Conservation (phyloP, 2,797 vertebrate genomes). For the Glyptemys insculpta region DNA sequence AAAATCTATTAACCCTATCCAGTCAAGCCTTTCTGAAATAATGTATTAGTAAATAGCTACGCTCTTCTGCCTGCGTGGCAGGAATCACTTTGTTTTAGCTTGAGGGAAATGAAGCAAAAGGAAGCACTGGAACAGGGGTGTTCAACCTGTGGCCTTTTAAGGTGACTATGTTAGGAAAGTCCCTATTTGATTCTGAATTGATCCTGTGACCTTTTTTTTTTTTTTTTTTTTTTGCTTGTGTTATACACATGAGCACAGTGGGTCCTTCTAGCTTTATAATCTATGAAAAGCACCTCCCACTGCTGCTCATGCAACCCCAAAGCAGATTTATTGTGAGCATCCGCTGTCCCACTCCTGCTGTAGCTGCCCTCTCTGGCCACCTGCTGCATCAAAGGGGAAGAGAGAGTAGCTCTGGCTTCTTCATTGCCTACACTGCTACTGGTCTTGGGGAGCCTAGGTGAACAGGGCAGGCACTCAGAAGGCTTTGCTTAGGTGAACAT, state of each 20-base stretch:
- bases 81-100: constrained; percentile 51
- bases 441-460: rapidly evolving
- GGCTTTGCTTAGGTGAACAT: neutral
- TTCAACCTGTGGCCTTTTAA: neutral
- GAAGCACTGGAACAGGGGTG: neutral
- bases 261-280: neutral
- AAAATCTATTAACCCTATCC: constrained; percentile 56
- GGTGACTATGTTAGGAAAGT: constrained; percentile 48
- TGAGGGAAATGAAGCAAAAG: constrained; percentile 32
- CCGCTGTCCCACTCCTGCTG: neutral
- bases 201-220: constrained; percentile 30
- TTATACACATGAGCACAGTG: neutral
- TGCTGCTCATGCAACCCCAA: neutral
- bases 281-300: neutral
- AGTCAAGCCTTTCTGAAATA: constrained; percentile 53
- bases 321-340: neutral
- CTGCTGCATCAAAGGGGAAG: neutral
- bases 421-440: neutral
- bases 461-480: neutral
- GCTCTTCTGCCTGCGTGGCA: constrained; percentile 15
- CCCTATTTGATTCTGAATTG: neutral
- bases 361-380: neutral
- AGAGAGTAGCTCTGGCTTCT: neutral
- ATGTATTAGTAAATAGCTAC: constrained; percentile 69
- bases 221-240: neutral